Percentiles rank a stretch among this genome's conserved stretches.
Conservation (phyloP, 2,113 vertebrate species). For the Ammodytes marinus region DNA sequence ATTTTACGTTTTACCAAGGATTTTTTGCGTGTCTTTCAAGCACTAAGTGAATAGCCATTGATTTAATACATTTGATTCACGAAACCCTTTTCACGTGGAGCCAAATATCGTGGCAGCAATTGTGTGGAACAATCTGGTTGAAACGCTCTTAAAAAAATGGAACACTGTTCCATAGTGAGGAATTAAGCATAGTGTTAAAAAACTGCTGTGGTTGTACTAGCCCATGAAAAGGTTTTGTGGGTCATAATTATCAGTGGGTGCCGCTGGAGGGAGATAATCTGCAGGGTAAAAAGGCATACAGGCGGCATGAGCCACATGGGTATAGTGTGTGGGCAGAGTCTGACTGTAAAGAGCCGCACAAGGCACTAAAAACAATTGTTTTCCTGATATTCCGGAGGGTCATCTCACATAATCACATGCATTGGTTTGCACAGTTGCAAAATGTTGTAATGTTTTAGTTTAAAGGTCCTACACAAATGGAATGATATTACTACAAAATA, state of each 20-base stretch:
- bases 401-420: constrained; percentile 28
- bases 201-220: constrained; percentile 37
- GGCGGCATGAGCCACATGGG: constrained; percentile 33
- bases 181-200: constrained; percentile 50
- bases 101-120: constrained; percentile 46
- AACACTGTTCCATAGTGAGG: constrained; percentile 26
- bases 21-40: constrained; percentile 11
- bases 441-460: background rate
- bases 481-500: background rate
- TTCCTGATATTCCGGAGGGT: constrained; percentile 11
- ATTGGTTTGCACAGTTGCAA: background rate
- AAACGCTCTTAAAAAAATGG: constrained; percentile 36
- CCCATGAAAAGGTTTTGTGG: constrained; percentile 44
- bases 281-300: constrained; percentile 39
- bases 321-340: constrained; percentile 45
- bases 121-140: constrained; percentile 26
- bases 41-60: constrained; percentile 21
- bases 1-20: constrained; percentile 22
- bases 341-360: constrained; percentile 37
- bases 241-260: constrained; percentile 56
- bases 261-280: constrained; percentile 31
- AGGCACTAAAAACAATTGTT: constrained; percentile 41
- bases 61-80: constrained; percentile 15
- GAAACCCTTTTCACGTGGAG: constrained; percentile 46
- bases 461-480: background rate